A percentile compares a stretch with the other conserved stretches of the same genome.
phyloP scores from a whole-genome alignment of 2,113 vertebrate genomes.

The Lipotes vexillifer region DNA sequence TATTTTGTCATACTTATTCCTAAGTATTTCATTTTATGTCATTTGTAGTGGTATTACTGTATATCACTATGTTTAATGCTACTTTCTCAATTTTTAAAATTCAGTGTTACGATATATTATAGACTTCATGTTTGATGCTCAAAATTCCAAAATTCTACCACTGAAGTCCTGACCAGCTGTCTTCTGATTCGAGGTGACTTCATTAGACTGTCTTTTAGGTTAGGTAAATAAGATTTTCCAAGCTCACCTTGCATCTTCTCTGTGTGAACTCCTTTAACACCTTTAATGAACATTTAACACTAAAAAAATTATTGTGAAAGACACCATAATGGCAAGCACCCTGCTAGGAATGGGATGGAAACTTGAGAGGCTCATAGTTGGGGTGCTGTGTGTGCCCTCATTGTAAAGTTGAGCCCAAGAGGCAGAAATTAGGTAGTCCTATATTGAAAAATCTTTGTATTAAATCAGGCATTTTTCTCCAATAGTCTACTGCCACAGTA shows the following conservation, averaged over 20 bases:
- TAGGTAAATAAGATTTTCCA: background rate
- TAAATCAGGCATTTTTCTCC: background rate
- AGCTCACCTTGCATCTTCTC: background rate
- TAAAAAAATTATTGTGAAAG: background rate
- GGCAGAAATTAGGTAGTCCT: background rate
- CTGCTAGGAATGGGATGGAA: background rate
- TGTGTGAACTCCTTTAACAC: background rate
- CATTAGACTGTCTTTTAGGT: background rate
- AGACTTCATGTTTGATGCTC: background rate
- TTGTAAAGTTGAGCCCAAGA: background rate
- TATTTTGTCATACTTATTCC: background rate
- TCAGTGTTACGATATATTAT: background rate
- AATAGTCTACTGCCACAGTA: background rate
- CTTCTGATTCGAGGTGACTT: background rate
- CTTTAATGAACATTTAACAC: background rate
- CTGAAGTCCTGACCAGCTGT: background rate
- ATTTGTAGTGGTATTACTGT: background rate
- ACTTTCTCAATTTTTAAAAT: background rate
- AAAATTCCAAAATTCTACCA: background rate
- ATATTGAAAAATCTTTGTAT: background rate
- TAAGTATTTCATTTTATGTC: background rate
- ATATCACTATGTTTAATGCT: background rate
- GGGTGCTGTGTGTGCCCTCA: background rate
- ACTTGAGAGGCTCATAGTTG: background rate
- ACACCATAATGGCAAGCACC: background rate